Percentiles rank a stretch among this genome's conserved stretches.
Evolutionary conservation across 2,113 vertebrate species (phyloP).

Genomic region (Platichthys flesus): DNA sequence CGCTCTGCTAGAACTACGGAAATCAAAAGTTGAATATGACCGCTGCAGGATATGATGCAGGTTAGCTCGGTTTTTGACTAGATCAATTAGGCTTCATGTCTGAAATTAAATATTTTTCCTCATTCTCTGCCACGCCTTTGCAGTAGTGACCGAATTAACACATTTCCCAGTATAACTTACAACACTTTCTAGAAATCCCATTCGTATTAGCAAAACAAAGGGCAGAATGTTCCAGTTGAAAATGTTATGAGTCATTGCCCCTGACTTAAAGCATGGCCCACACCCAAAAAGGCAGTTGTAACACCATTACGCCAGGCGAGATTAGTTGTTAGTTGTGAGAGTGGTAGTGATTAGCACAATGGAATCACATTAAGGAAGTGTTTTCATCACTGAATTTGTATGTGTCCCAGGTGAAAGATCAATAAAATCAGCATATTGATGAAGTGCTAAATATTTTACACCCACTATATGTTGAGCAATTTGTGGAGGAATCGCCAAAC

Average conservation of each 20-base stretch:
- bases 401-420: slow-evolving; percentile 40
- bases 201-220: not conserved
- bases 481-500: not conserved
- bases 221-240: slow-evolving; percentile 22
- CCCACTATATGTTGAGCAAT: not conserved
- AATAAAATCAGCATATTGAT: slow-evolving; percentile 35
- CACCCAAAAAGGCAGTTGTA: slow-evolving; percentile 23
- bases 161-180: slow-evolving; percentile 1
- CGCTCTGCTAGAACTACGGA: not conserved
- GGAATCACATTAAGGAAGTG: slow-evolving; percentile 27
- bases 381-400: slow-evolving; percentile 23
- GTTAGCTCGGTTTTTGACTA: too few relatives aligned
- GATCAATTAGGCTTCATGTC: not conserved
- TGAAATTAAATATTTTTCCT: not conserved
- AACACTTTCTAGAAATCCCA: slow-evolving; percentile 4
- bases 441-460: slow-evolving; percentile 56
- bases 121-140: not conserved
- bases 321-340: slow-evolving; percentile 49
- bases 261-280: slow-evolving; percentile 8
- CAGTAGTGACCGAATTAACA: not conserved
- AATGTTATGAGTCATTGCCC: slow-evolving; percentile 27
- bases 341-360: slow-evolving; percentile 35
- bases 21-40: not conserved
- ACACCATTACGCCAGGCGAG: slow-evolving; percentile 20
- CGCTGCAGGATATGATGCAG: not conserved